Conservation (phyloP, 2,797 vertebrate species). For the Pseudochirops corinnae region DNA sequence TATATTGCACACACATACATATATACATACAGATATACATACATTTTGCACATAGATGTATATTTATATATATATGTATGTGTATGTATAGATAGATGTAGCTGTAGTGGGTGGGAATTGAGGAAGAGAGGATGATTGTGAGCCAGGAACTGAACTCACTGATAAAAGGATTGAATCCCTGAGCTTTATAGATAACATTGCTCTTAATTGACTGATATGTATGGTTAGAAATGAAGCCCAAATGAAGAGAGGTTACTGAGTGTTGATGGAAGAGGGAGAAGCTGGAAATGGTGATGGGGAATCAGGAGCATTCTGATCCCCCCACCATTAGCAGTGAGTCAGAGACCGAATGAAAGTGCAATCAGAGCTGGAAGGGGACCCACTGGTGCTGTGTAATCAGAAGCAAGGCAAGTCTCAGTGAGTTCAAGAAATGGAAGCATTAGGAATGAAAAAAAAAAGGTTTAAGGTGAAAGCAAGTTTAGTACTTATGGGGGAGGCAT, state of each 20-base stretch:
- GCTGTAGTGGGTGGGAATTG: background rate
- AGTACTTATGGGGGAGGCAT: background rate
- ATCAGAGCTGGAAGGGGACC: background rate
- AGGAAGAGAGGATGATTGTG: background rate
- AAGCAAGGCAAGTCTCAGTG: background rate
- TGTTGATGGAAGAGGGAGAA: background rate
- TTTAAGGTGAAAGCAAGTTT: background rate
- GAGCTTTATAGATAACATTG: background rate
- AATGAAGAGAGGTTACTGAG: background rate
- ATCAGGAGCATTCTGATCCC: background rate
- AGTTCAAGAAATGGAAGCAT: background rate
- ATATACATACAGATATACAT: background rate
- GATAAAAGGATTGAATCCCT: background rate
- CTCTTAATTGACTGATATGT: background rate
- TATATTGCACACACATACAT: no score
- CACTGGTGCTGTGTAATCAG: background rate
- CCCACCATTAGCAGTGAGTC: background rate
- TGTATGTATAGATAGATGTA: background rate
- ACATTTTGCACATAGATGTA: background rate
- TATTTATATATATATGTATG: background rate
- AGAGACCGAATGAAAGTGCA: background rate
- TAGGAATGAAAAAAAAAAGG: background rate
- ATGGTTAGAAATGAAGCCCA: background rate
- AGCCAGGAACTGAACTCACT: background rate
- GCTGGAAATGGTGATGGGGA: background rate